Conservation (phyloP, 2,113 vertebrate species). For the Takifugu flavidus region DNA sequence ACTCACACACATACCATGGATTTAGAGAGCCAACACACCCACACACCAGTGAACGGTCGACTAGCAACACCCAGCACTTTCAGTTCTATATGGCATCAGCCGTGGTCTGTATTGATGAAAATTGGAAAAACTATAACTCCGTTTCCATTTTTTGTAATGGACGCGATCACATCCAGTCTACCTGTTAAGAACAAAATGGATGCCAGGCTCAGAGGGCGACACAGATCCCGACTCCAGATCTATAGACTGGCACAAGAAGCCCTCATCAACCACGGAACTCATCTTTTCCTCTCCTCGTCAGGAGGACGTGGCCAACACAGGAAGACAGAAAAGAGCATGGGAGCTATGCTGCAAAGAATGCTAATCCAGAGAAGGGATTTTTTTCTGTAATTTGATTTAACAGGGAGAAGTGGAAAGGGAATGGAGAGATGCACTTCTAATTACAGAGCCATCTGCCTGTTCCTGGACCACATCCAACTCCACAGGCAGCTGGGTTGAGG, state of each 20-base stretch:
- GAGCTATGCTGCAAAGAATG: slow-evolving; percentile 71
- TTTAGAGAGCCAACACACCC: slow-evolving; percentile 54
- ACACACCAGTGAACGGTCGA: slow-evolving; percentile 24
- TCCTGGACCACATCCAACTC: slow-evolving; percentile 82
- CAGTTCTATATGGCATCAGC: slow-evolving; percentile 11
- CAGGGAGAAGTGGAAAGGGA: slow-evolving; percentile 80
- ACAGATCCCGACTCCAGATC: slow-evolving; percentile 8
- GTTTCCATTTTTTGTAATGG: slow-evolving; percentile 8
- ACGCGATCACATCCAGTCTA: slow-evolving; percentile 9
- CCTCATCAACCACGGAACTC: slow-evolving; percentile 32
- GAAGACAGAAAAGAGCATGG: slow-evolving; percentile 61
- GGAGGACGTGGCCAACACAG: slow-evolving; percentile 50
- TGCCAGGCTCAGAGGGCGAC: slow-evolving; percentile 5
- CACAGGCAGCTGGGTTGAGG: slow-evolving; percentile 83
- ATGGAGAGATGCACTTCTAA: slow-evolving; percentile 83
- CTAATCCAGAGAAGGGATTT: slow-evolving; percentile 83
- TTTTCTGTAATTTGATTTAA: slow-evolving; percentile 89
- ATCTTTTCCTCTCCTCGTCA: slow-evolving; percentile 42
- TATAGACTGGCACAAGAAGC: slow-evolving; percentile 36
- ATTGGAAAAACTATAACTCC: not conserved
- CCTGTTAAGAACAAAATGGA: slow-evolving; percentile 21
- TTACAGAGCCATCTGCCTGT: slow-evolving; percentile 86
- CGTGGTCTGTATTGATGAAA: slow-evolving; percentile 7
- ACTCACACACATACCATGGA: slow-evolving; percentile 59
- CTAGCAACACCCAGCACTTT: slow-evolving; percentile 23